Base-by-base conservation (phyloP, 2,888 invertebrate species). In the Aleiodes leptofemur region DNA sequence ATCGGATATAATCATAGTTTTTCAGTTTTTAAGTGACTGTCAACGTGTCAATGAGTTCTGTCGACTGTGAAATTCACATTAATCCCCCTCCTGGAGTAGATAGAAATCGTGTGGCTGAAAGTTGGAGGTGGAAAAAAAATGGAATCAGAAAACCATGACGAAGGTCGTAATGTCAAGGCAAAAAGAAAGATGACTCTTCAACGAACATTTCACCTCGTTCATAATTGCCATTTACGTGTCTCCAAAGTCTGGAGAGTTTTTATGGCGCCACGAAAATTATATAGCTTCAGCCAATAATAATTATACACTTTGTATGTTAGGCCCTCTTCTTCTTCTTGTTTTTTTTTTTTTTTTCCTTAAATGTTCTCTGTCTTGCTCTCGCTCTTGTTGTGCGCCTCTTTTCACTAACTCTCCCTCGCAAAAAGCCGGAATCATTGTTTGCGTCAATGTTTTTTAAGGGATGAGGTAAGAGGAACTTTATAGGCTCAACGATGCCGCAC, bases 221-320 rank as follows among this genome's bases (percentile, higher is more conserved):
- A 87, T 88, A 88, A 89, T 88, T 88, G 85, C 82, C 84, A 86
- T 83, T 87, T 84, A 85, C 86, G 86, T 88, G 89, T 89, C 89
- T 88, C 89, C 88, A 86, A 86, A 75, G 84, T 83, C 80, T 81
- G 79, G 82, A 80, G 78, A 82, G 83, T 83, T 83, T 82, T 78
- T 78, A 78, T 89, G 89, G 89, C 88, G 89, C 89, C 89, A 88
- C 84, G 83, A 88, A 79, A 89, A 89, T 89, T 89, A 88, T 86
- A 89, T 86, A 77, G 78, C 78, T 77, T 71, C 83, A 82, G 81
- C 86, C 68, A 68, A 68, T 68, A 85, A 85, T 89, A 89, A 89
- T 89, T 89, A 89, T 88, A 89, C 83, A 86, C 80, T 84, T 84
- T 84, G 81, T 81, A 72, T 78, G 76, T 79, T 76, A 79, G 77